Base-by-base conservation (phyloP, 1,140 invertebrate species). In the Dendrolimus punctatus region DNA sequence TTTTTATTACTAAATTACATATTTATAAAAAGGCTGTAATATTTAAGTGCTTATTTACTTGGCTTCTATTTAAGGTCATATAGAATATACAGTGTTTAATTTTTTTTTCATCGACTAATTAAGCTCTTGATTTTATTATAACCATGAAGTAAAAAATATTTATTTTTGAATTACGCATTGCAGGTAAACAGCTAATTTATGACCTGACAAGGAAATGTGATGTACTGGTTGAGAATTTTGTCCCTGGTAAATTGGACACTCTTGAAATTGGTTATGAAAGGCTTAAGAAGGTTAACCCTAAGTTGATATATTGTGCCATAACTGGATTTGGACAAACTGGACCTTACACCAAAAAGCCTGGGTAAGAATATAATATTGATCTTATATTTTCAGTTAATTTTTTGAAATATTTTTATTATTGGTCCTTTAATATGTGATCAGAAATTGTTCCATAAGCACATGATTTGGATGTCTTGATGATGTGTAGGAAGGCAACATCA, bases 221-320 rank as follows among this genome's bases (percentile, higher is more conserved):
- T 88, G 91, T 99, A 36, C 71, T 99, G 0, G 90, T 99, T 7
- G 98, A 99, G 80, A 99, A 99, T 87, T 99, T 94, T 86, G 87
- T 99, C 1, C 98, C 98, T 8, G 97, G 96, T 1, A 96, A 96
- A 68, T 78, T 99, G 57, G 89, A 92, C 37, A 80, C 92, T 53
- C 88, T 96, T 49, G 91, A 91, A 5, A 79, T 99, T 47, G 95
- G 94, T 36, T 99, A 97, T 80, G 82, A 94, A 5, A 82, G 92
- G 8, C 64, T 99, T 37, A 90, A 89, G 8, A 68, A 87, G 51
- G 68, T 95, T 6, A 93, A 95, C 56, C 95, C 96, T 0, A 88
- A 90, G 44, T 88, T 99, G 7, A 93, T 99, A 55, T 99, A 99
- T 72, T 98, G 96, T 88, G 97, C 97, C 0, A 91, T 99, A 41